phyloP scores from a whole-genome alignment of 35 echinoderm and acorn worm species.

The Heliocidaris erythrogramma region DNA sequence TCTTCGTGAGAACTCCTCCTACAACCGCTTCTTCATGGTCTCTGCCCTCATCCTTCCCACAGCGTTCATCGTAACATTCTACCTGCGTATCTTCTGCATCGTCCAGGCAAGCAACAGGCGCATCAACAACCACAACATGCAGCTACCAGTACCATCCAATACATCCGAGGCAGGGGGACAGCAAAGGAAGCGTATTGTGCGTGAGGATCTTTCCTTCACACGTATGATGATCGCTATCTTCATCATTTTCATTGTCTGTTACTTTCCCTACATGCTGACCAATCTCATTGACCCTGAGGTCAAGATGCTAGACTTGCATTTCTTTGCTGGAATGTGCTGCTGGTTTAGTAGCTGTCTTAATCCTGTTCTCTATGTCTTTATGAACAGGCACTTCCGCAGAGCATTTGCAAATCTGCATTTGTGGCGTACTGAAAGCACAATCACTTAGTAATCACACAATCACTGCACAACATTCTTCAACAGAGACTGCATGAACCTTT shows the following conservation, averaged over 20 bases:
- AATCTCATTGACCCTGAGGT: constrained; percentile 52
- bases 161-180: neutral
- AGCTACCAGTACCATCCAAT: neutral
- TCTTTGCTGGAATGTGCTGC: constrained; percentile 54
- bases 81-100: constrained; percentile 49
- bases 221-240: constrained; percentile 67
- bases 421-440: constrained; percentile 14
- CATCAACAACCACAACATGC: constrained; percentile 22
- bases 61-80: constrained; percentile 45
- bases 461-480: neutral
- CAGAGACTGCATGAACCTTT: neutral
- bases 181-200: neutral
- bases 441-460: neutral
- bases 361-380: constrained; percentile 55
- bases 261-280: constrained; percentile 57
- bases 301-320: constrained; percentile 31
- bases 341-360: constrained; percentile 65
- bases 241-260: constrained; percentile 46
- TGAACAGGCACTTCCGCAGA: constrained; percentile 57
- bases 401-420: constrained; percentile 29
- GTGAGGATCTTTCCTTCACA: constrained; percentile 61
- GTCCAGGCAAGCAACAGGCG: constrained; percentile 52
- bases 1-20: constrained; percentile 37
- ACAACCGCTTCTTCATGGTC: constrained; percentile 57
- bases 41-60: constrained; percentile 50